Base-by-base conservation (phyloP, 2,113 vertebrate species). In the Phocoena sinus region DNA sequence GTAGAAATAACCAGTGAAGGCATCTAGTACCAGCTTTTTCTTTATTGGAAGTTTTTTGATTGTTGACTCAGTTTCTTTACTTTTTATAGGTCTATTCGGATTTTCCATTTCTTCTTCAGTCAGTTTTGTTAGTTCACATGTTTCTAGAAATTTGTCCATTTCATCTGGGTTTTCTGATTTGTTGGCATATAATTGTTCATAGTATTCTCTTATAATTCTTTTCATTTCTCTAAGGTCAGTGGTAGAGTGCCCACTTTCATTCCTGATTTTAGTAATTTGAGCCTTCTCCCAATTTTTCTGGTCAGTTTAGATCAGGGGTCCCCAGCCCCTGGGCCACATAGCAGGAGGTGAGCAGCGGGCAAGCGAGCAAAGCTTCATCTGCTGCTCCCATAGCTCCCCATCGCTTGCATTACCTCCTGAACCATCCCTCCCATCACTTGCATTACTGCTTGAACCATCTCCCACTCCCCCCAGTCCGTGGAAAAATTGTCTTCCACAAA, bases 11-110 rank as follows among this genome's bases (percentile, higher is more conserved):
- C 84, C 26, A 41, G 20, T 33, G 33, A 81, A 71, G 38, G 13
- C 8, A 4, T 81, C 74, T 88, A 25, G 65, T 80, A 26, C 53
- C 23, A 41, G 9, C 8, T 25, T 62, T 94, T 81, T 88, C 38
- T 81, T 71, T 71, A 18, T 71, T 88, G 65, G 38, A 73, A 94
- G 36, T 58, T 44, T 68, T 79, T 63, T 94, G 7, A 56, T 67
- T 67, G 56, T 20, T 53, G 65, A 68, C 20, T 63, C 18, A 25
- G 20, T 81, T 41, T 71, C 20, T 88, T 80, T 71, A 73, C 41
- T 53, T 81, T 89, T 53, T 63, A 81, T 62, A 63, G 9, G 14
- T 25, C 53, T 62, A 17, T 62, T 80, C 63, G 41, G 38, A 53
- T 73, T 81, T 73, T 63, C 33, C 47, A 6, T 25, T 88, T 50